A percentile compares a stretch with the other conserved stretches of the same genome.
Conservation (phyloP, 1,140 invertebrate genomes). For the Eupeodes corollae region DNA sequence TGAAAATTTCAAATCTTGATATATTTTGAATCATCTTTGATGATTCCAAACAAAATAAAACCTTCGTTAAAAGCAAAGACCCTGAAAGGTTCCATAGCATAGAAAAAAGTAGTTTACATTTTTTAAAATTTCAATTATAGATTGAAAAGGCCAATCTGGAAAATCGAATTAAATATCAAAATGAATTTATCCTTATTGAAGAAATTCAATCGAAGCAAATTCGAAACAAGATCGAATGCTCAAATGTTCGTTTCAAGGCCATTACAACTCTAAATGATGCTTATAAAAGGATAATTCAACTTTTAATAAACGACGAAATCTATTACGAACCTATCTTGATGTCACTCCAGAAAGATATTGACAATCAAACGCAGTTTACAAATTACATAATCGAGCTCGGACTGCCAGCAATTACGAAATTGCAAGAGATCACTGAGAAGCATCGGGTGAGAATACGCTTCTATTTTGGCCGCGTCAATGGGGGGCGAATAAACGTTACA, state of each 20-base stretch:
- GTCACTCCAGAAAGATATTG: slow-evolving; percentile 25
- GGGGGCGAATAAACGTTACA: neutral
- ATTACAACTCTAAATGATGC: slow-evolving; percentile 30
- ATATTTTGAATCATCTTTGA: too few relatives aligned
- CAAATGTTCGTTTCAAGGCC: slow-evolving; percentile 28
- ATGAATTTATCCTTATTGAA: slow-evolving; percentile 27
- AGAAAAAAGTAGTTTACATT: too few relatives aligned
- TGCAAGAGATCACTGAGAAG: slow-evolving; percentile 22
- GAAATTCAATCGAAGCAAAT: slow-evolving; percentile 22
- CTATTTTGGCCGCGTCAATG: too few relatives aligned
- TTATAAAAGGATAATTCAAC: slow-evolving; percentile 30
- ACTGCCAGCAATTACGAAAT: slow-evolving; percentile 27
- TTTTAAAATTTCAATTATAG: neutral
- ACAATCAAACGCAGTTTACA: slow-evolving; percentile 31
- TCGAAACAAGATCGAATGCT: slow-evolving; percentile 29
- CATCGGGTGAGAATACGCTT: slow-evolving; percentile 10
- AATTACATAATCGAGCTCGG: slow-evolving; percentile 30
- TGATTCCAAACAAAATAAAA: neutral
- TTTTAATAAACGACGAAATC: slow-evolving; percentile 27
- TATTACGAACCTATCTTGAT: slow-evolving; percentile 32
- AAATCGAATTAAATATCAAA: slow-evolving; percentile 32
- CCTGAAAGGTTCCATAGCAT: too few relatives aligned
- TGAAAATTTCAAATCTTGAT: too few relatives aligned
- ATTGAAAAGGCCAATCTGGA: slow-evolving; percentile 15
- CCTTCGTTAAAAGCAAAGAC: neutral